Evolutionary conservation across 2,797 vertebrate species (phyloP).

Genomic region (Phrynocephalus guinanensis): DNA sequence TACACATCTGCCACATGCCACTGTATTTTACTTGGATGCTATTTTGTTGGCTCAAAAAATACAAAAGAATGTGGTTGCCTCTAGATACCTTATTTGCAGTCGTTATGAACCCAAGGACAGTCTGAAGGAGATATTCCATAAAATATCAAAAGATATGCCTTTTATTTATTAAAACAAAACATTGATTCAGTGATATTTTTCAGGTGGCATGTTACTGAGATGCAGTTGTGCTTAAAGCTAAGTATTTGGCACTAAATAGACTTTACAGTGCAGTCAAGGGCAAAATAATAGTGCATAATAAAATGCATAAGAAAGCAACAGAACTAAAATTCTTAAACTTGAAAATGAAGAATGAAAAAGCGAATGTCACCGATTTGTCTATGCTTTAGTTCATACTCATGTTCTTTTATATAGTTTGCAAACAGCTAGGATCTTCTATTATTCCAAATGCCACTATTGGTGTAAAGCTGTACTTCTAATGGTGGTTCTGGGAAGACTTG

Average conservation of each 20-base stretch:
- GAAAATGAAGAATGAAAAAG: background rate
- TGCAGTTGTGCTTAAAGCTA: background rate
- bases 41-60: background rate
- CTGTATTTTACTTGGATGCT: background rate
- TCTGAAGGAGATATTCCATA: background rate
- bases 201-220: background rate
- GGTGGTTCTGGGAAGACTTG: background rate
- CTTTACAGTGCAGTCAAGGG: no score
- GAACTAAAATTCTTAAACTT: background rate
- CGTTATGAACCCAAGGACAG: background rate
- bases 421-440: slow-evolving; percentile 4
- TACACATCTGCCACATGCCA: background rate
- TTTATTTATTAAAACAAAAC: background rate
- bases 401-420: slow-evolving; percentile 18
- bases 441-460: background rate
- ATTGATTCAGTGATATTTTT: background rate
- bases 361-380: background rate
- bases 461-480: background rate
- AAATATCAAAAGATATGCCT: background rate
- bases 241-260: background rate
- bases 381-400: background rate
- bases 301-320: background rate
- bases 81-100: background rate
- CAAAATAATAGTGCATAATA: no score
- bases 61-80: background rate